Conservation (phyloP, 2,888 invertebrate species). For the Choristoneura rosaceana region DNA sequence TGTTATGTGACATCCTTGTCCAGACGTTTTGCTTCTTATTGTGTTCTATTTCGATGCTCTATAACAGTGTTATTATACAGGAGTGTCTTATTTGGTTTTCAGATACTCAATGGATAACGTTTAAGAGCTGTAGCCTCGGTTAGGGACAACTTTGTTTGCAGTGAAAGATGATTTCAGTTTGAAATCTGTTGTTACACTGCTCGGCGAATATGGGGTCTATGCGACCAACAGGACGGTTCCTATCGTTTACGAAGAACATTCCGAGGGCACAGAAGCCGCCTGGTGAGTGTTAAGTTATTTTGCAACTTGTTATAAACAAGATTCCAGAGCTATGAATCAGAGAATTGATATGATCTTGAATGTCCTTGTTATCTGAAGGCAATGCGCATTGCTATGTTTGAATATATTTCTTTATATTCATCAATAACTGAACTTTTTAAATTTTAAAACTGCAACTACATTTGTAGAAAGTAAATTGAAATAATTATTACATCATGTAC, state of each 20-base stretch:
- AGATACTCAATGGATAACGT: constrained; percentile 63
- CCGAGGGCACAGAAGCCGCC: constrained; percentile 84
- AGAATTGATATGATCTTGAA: constrained; percentile 48
- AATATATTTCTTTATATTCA: background rate
- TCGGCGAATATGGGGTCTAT: constrained; percentile 84
- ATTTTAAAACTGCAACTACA: background rate
- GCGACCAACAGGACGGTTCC: constrained; percentile 86
- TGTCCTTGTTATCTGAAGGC: constrained; percentile 55
- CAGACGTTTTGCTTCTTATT: constrained; percentile 65
- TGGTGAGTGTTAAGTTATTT: constrained; percentile 63
- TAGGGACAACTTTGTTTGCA: constrained; percentile 39
- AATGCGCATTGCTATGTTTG: background rate
- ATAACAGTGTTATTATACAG: constrained; percentile 59
- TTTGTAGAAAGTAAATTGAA: constrained; percentile 6
- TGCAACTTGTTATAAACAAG: constrained; percentile 45
- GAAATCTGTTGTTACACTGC: constrained; percentile 53
- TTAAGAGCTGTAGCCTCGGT: constrained; percentile 45
- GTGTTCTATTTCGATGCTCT: constrained; percentile 68
- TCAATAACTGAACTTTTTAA: background rate
- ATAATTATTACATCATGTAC: constrained; percentile 1
- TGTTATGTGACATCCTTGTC: constrained; percentile 47
- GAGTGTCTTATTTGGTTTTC: constrained; percentile 60
- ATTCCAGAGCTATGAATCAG: constrained; percentile 65
- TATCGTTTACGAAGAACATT: constrained; percentile 86
- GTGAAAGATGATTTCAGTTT: constrained; percentile 63